Evolutionary conservation across 2,888 invertebrate genomes (phyloP), one percentile per base, ranked within the genome.

Genomic region (Agonopterix subpropinquella): DNA sequence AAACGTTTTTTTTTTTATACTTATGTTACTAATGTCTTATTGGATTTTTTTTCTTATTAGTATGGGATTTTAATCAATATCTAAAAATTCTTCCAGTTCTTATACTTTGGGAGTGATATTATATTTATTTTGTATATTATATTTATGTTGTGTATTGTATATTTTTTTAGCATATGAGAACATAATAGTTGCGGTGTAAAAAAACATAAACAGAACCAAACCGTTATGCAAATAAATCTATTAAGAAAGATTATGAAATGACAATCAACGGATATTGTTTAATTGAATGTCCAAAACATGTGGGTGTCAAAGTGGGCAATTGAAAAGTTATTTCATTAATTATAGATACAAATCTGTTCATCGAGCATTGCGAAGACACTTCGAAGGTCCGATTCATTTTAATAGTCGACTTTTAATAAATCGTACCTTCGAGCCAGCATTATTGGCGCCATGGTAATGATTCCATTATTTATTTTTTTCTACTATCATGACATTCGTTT

Each of bases 241-340:
- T 13, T 43, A 43, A 41, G 53, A 52, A 57, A 51, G 55, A 57
- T 67, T 65, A 55, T 58, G 65, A 61, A 70, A 68, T 58, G 54
- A 58, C 61, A 63, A 67, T 65, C 63, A 65, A 56, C 53, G 53
- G 51, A 55, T 61, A 63, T 64, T 64, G 67, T 66, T 60, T 63
- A 57, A 63, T 61, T 61, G 58, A 58, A 58, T 52, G 54, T 54
- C 59, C 59, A 62, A 54, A 47, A 46, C n/a, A 62, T 62, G 73
- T 75, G 64, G 75, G 75, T 62, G 67, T 62, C 59, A 55, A 63
- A 67, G 64, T 59, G 58, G 52, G 62, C 67, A 65, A 64, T 67
- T 67, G 67, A 70, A 65, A 64, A 58, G 64, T 66, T 63, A 70
- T 71, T 68, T 68, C 52, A 61, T 61, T 58, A 70, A 70, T 72